Evolutionary conservation across 2,113 vertebrate species (phyloP).

Genomic region (Pontoporia blainvillei): DNA sequence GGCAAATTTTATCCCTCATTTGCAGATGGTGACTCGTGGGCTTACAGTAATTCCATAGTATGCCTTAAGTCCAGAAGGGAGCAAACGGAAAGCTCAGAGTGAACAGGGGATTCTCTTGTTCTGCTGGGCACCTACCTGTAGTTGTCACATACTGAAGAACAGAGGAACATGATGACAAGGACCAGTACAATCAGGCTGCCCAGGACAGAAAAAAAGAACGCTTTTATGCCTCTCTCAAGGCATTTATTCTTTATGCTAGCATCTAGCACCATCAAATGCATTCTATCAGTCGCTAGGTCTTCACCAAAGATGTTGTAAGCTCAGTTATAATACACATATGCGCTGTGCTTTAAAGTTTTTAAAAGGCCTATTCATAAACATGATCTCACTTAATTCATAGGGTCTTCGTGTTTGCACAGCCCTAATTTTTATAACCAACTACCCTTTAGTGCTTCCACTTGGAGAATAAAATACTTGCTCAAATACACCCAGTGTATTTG

Average conservation of each 20-base stretch:
- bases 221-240: background rate
- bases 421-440: background rate
- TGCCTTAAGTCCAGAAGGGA: conserved; percentile 45
- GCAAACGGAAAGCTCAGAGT: background rate
- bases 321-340: background rate
- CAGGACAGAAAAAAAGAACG: background rate
- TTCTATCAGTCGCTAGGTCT: background rate
- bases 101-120: background rate
- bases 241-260: background rate
- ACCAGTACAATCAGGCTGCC: background rate
- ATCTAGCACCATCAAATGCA: background rate
- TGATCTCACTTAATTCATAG: background rate
- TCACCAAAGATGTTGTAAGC: background rate
- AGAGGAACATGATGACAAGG: background rate
- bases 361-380: background rate
- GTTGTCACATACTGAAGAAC: background rate
- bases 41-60: conserved; percentile 60
- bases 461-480: background rate
- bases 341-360: background rate
- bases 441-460: background rate
- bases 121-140: background rate
- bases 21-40: conserved; percentile 45
- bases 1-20: conserved; percentile 68
- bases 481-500: background rate
- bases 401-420: background rate